Base-by-base conservation (phyloP, 2,797 vertebrate genomes). In the Anguilla megastoma region DNA sequence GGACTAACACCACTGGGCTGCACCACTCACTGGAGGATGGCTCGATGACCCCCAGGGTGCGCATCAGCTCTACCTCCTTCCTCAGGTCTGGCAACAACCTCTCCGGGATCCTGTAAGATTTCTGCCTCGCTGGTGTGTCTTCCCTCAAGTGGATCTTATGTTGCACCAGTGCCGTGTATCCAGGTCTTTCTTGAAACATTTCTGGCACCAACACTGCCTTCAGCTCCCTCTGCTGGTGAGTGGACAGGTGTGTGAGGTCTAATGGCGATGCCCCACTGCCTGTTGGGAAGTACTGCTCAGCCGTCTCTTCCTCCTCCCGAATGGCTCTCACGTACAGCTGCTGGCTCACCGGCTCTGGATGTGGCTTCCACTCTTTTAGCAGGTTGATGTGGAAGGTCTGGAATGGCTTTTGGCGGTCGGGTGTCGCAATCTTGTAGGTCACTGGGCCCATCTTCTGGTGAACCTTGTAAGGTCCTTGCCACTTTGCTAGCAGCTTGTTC, bases 11-110 rank as follows among this genome's bases (percentile, higher is more conserved):
- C 0, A 88, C 83, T 0, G 87, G 83, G 66, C 79, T 88, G 24
- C 48, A 88, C 87, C 83, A 88, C 63, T 88, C 83, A 74, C 63
- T 74, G 16, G 69, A 30, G 21, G 87, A 88, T 12, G 87, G 63
- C 82, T 85, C 79, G 1, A 88, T 56, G 14, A 88, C 60, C 14
- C 83, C 87, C 9, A 85, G 4, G 0, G 27, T 45, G 45, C 58
- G 50, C 87, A 88, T 85, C 1, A 54, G 18, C 8, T 85, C 83
- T 30, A 76, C 66, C 45, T 74, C 87, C 21, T 58, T 10, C 52
- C 48, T 88, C 18, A 88, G 27, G 4, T 16, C 50, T 48, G 16
- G 60, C 48, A 85, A 5, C 14, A 88, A 52, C 12, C 54, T 84
- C 48, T 85, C 87, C 16, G 66, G 87, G 18, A 88, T 76, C 30